These are phyloP conservation scores for Plectropomus leopardus DNA, from an alignment of 2,113 vertebrate species.

Conservation along the genomic window DNA sequence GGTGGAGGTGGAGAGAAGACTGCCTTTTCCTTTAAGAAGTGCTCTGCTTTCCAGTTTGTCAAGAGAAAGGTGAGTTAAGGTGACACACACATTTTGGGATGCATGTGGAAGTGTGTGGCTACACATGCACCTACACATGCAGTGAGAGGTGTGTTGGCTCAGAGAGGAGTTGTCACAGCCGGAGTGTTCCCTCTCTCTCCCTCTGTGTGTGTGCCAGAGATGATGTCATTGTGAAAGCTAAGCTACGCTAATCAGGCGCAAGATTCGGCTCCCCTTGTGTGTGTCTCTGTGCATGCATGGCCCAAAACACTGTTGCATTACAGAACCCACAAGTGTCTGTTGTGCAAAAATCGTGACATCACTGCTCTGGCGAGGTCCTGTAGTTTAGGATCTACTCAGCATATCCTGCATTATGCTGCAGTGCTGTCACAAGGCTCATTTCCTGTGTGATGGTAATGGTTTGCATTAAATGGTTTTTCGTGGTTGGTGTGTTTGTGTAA, in stretches of 20 bases:
- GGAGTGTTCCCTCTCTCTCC: constrained; percentile 37
- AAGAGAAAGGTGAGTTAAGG: constrained; percentile 94
- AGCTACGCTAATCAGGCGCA: constrained; percentile 48
- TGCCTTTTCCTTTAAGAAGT: constrained; percentile 98
- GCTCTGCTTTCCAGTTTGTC: constrained; percentile 98
- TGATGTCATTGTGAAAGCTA: constrained; percentile 75
- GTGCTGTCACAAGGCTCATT: constrained; percentile 39
- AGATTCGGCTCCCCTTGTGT: constrained; percentile 25
- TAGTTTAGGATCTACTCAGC: constrained; percentile 43
- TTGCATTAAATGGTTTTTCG: constrained; percentile 11
- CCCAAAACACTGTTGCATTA: constrained; percentile 27
- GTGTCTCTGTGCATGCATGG: constrained; percentile 2
- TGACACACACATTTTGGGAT: constrained; percentile 24
- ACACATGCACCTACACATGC: constrained; percentile 22
- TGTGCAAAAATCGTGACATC: constrained; percentile 50
- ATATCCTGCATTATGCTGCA: constrained; percentile 55
- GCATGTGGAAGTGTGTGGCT: constrained; percentile 1
- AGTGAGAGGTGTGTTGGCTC: constrained; percentile 21
- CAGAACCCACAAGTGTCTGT: constrained; percentile 53
- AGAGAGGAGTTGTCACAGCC: constrained; percentile 51
- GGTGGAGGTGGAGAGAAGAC: constrained; percentile 91
- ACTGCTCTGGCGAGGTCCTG: constrained; percentile 20
- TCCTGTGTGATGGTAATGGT: constrained; percentile 33
- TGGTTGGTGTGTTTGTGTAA: constrained; percentile 25
- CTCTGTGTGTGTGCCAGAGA: constrained; percentile 45